Evolutionary conservation across 2,113 vertebrate genomes (phyloP).

Genomic region (Melospiza georgiana): DNA sequence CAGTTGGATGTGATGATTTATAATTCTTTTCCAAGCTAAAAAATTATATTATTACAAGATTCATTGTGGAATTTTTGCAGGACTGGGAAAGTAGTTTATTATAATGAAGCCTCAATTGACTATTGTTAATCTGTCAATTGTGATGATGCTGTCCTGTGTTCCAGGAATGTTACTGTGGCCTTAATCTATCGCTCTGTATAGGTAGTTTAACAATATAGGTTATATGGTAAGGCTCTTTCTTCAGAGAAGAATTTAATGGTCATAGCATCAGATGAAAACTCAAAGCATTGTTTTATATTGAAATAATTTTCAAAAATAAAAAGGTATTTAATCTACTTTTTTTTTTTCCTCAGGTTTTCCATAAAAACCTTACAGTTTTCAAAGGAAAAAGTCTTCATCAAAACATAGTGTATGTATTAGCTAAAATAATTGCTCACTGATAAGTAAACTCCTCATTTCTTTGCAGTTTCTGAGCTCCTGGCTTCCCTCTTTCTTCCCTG

Average conservation of each 20-base stretch:
- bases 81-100: neutral
- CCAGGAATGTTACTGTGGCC: neutral
- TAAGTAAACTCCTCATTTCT: neutral
- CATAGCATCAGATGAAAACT: neutral
- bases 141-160: neutral
- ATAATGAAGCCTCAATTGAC: neutral
- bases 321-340: neutral
- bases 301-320: neutral
- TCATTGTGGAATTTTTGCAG: neutral
- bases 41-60: neutral
- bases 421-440: neutral
- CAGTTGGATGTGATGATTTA: accelerated
- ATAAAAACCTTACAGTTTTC: accelerated
- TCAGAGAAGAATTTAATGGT: neutral
- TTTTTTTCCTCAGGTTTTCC: neutral
- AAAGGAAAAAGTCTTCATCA: neutral
- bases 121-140: neutral
- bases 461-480: neutral
- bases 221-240: neutral
- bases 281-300: neutral
- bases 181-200: neutral
- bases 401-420: neutral
- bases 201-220: neutral
- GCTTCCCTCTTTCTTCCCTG: neutral
- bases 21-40: neutral